Percentiles rank a stretch among this genome's conserved stretches.
These are phyloP conservation scores for Megaceryle torquata DNA, from an alignment of 2,113 vertebrate genomes.

Conservation along the genomic window DNA sequence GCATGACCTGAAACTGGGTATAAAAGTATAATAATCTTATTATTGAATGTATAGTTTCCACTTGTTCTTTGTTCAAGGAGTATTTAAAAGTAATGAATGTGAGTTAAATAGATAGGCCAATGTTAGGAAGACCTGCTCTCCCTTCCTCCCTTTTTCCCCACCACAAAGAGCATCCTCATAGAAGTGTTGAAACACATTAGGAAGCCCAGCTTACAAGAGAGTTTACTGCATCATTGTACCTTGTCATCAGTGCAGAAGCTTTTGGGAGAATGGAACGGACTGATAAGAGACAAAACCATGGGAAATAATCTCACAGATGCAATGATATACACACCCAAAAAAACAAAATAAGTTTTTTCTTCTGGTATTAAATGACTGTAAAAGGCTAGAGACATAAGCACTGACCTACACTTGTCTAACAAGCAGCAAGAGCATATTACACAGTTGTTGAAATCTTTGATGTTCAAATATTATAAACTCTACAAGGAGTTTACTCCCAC, in stretches of 20 bases:
- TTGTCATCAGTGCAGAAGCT: too few relatives aligned
- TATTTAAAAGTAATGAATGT: neutral
- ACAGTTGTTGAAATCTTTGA: neutral
- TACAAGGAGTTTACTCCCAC: neutral
- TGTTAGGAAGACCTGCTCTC: too few relatives aligned
- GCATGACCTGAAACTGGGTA: neutral
- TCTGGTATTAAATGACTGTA: neutral
- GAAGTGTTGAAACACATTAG: too few relatives aligned
- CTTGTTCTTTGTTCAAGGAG: neutral
- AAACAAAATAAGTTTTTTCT: neutral
- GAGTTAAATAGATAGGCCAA: neutral
- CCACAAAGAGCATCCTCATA: too few relatives aligned
- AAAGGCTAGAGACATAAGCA: neutral
- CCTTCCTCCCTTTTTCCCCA: too few relatives aligned
- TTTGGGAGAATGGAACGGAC: too few relatives aligned
- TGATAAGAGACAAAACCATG: too few relatives aligned
- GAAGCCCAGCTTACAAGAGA: too few relatives aligned
- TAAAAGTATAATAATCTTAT: neutral
- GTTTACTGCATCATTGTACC: too few relatives aligned
- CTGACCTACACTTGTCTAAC: neutral
- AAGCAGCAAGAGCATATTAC: neutral
- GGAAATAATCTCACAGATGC: neutral
- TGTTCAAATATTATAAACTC: neutral
- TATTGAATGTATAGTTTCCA: neutral
- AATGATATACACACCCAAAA: neutral